Evolutionary conservation across 1,140 invertebrate genomes (phyloP), one percentile per base, ranked within the genome.

Genomic region (Leptoteleia sp.): DNA sequence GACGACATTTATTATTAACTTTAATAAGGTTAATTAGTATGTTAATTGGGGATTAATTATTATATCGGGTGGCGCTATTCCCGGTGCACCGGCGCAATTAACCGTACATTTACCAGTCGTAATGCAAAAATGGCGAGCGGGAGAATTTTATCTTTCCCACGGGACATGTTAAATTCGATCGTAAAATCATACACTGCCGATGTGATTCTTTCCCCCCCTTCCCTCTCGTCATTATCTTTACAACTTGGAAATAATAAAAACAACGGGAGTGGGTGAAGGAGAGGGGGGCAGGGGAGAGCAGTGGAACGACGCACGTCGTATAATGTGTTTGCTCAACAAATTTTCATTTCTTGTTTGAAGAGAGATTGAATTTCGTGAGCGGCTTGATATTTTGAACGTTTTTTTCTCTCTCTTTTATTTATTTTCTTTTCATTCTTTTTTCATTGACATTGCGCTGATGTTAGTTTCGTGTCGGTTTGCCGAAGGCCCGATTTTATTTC

Each of bases 261-360:
- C 16, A 35, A 4, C 1, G 27, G 19, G 11, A 13, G 7, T 29
- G 45, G n/a, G n/a, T n/a, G n/a, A n/a, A n/a, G n/a, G n/a, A n/a
- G n/a, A n/a, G n/a, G n/a, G n/a, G n/a, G n/a, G n/a, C n/a, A n/a
- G n/a, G n/a, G n/a, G n/a, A n/a, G n/a, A n/a, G n/a, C n/a, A n/a
- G n/a, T n/a, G n/a, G n/a, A n/a, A n/a, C 22, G 22, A 25, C 31
- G 43, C 22, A 17, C 11, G 22, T 15, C 67, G 17, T 47, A 31
- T 55, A 65, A 65, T 65, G 70, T 65, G 52, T 75, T 75, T 75
- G 61, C 37, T 65, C 50, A 61, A 75, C 57, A 65, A 75, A 75
- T 65, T 73, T 75, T 65, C 70, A 65, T 57, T 35, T 15, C 50
- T 48, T 75, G 50, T 75, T 75, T 65, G 43, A 65, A 33, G 40